Base-by-base conservation (phyloP, 2,888 invertebrate genomes). In the Apamea crenata region DNA sequence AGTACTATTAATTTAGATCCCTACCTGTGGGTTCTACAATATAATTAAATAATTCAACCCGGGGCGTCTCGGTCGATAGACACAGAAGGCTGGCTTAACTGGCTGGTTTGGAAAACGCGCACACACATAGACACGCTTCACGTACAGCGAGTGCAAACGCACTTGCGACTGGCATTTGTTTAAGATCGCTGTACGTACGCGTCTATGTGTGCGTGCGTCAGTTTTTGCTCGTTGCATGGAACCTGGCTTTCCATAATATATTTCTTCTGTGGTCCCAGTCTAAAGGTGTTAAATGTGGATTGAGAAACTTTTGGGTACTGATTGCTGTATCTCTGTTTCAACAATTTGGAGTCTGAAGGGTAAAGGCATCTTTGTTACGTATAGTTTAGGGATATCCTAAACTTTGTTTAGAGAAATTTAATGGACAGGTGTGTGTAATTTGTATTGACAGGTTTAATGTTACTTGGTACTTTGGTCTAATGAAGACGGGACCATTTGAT, bases 221-320 rank as follows among this genome's bases (percentile, higher is more conserved):
- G 14, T 61, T 29, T 29, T 36, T 3, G 1, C 14, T 16, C 16
- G 0, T 56, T 40, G 16, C 32, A 14, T 25, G 6, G 18, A 67
- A 14, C 14, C 10, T 16, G 10, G 6, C 8, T 32, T 83, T 78
- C 80, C 83, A 36, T 21, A 16, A n/a, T 1, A 18, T n/a, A 2
- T 32, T 1, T 36, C 12, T 53, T 61, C 1, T 5, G 36, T 63
- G 25, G 29, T 70, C 21, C 32, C 61, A 73, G 69, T 67, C 77
- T 68, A 71, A 80, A 88, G 89, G 89, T 89, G 89, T 89, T 90
- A 88, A 89, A 87, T 82, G 88, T 85, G 82, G 78, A 89, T 89
- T 78, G 89, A 40, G 70, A 87, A 88, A 89, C 76, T 89, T 88
- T 89, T 80, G 82, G 90, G 85, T 78, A 80, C 76, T 85, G 82